Percentiles rank a stretch among this genome's conserved stretches.
Evolutionary conservation across 2,888 invertebrate species (phyloP).

Genomic region (Euspilapteryx auroguttella): DNA sequence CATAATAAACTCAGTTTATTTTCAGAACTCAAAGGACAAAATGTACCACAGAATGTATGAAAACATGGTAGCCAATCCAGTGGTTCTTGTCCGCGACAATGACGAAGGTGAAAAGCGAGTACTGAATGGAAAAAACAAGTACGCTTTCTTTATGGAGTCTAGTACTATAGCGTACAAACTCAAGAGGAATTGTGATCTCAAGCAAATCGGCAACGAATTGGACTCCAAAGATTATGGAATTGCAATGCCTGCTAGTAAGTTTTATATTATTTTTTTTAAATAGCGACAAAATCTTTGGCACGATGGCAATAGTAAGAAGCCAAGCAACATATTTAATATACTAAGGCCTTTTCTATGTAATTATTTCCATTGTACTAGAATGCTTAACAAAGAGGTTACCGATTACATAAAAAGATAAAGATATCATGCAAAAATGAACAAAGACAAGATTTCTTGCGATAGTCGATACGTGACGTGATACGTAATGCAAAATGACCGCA

Average conservation of each 20-base stretch:
- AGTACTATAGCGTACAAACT: slow-evolving; percentile 89
- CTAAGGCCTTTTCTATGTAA: too few relatives aligned
- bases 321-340: too few relatives aligned
- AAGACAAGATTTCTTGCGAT: too few relatives aligned
- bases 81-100: slow-evolving; percentile 76
- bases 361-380: too few relatives aligned
- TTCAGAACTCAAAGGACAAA: slow-evolving; percentile 75
- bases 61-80: slow-evolving; percentile 80
- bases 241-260: slow-evolving; percentile 80
- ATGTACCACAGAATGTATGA: slow-evolving; percentile 89
- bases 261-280: not conserved
- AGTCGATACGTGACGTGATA: too few relatives aligned
- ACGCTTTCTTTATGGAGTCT: slow-evolving; percentile 97
- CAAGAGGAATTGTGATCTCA: slow-evolving; percentile 79
- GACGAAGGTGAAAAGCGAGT: slow-evolving; percentile 86
- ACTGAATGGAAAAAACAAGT: slow-evolving; percentile 48
- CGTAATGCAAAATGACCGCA: too few relatives aligned
- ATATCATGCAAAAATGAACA: too few relatives aligned
- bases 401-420: too few relatives aligned
- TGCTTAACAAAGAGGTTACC: too few relatives aligned
- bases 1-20: too few relatives aligned
- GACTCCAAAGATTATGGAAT: slow-evolving; percentile 86
- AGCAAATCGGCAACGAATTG: slow-evolving; percentile 77
- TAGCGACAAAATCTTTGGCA: not conserved
- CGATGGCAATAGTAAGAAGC: too few relatives aligned